These are phyloP conservation scores for Magallana nippona DNA, from an alignment of 2,888 invertebrate genomes.

Conservation along the genomic window DNA sequence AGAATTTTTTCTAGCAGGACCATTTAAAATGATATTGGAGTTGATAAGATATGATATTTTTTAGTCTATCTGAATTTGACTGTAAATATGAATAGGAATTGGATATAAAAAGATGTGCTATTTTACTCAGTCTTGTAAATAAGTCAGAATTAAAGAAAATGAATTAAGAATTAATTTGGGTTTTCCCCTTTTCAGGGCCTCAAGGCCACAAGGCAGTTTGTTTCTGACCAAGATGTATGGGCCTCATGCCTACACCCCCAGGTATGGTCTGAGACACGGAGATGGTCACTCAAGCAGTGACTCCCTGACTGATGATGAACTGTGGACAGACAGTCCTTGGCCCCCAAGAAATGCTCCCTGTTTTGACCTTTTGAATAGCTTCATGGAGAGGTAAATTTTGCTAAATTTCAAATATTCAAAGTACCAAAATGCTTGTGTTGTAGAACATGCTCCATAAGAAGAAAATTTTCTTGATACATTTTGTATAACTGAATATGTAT, in stretches of 20 bases:
- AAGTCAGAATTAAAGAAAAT: too few species aligned
- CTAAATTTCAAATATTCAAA: too few species aligned
- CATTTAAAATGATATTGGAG: background rate
- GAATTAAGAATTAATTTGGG: too few species aligned
- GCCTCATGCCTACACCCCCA: slow-evolving; percentile 75
- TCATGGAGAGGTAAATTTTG: slow-evolving; percentile 78
- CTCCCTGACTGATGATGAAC: slow-evolving; percentile 71
- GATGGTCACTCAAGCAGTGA: slow-evolving; percentile 67
- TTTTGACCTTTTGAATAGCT: slow-evolving; percentile 78
- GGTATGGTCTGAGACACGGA: slow-evolving; percentile 68
- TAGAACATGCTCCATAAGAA: too few species aligned
- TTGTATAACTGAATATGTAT: too few species aligned
- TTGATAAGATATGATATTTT: background rate
- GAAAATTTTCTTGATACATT: too few species aligned
- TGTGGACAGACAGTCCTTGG: slow-evolving; percentile 79
- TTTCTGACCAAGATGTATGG: slow-evolving; percentile 78
- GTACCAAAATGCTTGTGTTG: too few species aligned
- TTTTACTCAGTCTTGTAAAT: too few species aligned
- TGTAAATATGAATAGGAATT: too few species aligned
- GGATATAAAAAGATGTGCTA: too few species aligned
- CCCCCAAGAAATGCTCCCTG: slow-evolving; percentile 79
- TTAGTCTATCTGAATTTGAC: too few species aligned
- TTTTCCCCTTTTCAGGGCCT: slow-evolving; percentile 59
- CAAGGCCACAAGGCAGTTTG: slow-evolving; percentile 73
- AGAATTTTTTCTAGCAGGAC: slow-evolving; percentile 49